phyloP scores from a whole-genome alignment of 2,113 vertebrate genomes.

The Brienomyrus longianalis region DNA sequence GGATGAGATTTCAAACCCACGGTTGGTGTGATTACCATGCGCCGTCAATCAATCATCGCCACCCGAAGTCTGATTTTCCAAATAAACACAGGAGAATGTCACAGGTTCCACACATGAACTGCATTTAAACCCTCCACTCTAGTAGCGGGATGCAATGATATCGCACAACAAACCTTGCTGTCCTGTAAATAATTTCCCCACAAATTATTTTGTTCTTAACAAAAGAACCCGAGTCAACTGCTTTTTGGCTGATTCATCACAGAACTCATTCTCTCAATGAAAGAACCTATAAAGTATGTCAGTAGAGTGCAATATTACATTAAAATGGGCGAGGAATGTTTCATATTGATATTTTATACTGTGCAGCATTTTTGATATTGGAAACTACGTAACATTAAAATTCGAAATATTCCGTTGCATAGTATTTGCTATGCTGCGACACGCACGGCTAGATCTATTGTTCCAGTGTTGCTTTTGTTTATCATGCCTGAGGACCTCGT shows the following conservation, averaged over 20 bases:
- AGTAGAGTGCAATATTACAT: background rate
- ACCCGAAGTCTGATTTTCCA: background rate
- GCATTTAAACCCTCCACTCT: background rate
- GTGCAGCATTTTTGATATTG: background rate
- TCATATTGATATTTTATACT: background rate
- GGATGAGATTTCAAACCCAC: background rate
- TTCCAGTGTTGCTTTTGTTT: background rate
- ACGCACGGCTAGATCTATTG: background rate
- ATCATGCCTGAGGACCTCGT: background rate
- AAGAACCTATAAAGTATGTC: background rate
- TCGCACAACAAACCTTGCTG: background rate
- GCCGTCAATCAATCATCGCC: background rate
- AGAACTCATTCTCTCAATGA: background rate
- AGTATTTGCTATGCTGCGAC: background rate
- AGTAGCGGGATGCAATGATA: background rate
- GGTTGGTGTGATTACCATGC: background rate
- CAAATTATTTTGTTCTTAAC: background rate
- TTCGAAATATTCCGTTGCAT: background rate
- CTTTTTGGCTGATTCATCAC: background rate
- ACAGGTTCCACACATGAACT: background rate
- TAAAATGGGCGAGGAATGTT: background rate
- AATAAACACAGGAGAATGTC: background rate
- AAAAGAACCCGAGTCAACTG: background rate
- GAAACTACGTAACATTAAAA: background rate
- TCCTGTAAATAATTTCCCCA: background rate